These are phyloP conservation scores for Pachyramphus minor DNA, from an alignment of 2,113 vertebrate genomes.

Conservation along the genomic window DNA sequence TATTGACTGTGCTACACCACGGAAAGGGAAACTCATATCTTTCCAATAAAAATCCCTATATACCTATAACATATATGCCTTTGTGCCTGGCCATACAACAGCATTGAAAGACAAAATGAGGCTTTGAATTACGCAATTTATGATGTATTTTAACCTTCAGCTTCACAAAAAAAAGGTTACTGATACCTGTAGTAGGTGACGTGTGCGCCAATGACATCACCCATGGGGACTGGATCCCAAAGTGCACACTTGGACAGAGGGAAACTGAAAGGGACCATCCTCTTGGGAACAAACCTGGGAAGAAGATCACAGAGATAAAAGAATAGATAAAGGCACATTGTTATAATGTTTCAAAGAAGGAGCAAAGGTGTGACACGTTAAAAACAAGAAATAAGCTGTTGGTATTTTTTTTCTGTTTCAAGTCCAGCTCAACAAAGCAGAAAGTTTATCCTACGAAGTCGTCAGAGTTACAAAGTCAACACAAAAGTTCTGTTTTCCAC, in stretches of 20 bases:
- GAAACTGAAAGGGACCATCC: slow-evolving; percentile 80
- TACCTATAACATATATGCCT: neutral
- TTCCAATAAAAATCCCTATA: neutral
- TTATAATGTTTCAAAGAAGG: too few species aligned
- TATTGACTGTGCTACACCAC: neutral
- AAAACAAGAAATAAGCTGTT: neutral
- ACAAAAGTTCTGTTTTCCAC: neutral
- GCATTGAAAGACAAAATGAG: neutral
- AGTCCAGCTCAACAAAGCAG: neutral
- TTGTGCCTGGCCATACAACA: neutral
- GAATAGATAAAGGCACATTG: neutral
- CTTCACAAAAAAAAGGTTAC: neutral
- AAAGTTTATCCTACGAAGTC: neutral
- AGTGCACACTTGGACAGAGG: slow-evolving; percentile 85
- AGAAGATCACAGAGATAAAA: neutral
- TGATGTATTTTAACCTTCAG: neutral
- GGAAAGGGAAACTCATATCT: neutral
- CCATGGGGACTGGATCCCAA: slow-evolving; percentile 84
- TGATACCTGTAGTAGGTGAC: slow-evolving; percentile 85
- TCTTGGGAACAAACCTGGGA: slow-evolving; percentile 60
- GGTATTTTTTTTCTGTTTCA: neutral
- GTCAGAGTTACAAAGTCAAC: neutral
- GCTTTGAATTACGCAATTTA: neutral
- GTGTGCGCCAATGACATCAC: slow-evolving; percentile 79
- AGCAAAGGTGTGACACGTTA: neutral